These are phyloP conservation scores for Brienomyrus longianalis DNA, from an alignment of 2,113 vertebrate genomes.

Conservation along the genomic window DNA sequence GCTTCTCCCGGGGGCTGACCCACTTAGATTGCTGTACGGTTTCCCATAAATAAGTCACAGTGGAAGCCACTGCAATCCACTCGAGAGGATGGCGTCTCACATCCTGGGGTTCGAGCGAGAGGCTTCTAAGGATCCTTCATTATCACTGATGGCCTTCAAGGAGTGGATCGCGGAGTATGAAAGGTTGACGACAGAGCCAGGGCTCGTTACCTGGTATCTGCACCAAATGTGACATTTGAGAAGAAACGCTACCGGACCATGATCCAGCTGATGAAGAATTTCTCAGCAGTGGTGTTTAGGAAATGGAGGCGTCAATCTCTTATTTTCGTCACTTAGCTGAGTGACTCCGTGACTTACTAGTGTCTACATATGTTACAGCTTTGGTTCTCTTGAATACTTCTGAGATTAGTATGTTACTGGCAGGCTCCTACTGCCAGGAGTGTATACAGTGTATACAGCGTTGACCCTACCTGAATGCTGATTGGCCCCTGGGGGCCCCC, in stretches of 20 bases:
- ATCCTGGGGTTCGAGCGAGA: not conserved
- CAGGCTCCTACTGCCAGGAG: not conserved
- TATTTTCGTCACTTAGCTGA: not conserved
- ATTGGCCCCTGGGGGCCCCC: not conserved
- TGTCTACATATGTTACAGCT: not conserved
- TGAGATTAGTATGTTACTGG: not conserved
- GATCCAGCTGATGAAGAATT: not conserved
- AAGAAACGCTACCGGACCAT: not conserved
- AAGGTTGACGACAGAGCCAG: not conserved
- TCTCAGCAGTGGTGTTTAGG: not conserved
- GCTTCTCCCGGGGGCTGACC: not conserved
- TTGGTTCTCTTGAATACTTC: not conserved
- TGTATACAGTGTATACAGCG: not conserved
- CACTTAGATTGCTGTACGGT: not conserved
- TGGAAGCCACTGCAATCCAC: not conserved
- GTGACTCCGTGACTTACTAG: not conserved
- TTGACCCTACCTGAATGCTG: not conserved
- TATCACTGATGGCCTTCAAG: not conserved
- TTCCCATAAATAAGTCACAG: conserved; percentile 9
- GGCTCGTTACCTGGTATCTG: not conserved
- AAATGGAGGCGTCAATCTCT: not conserved
- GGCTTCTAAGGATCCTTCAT: conserved; percentile 2
- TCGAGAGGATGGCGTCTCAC: not conserved
- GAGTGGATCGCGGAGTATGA: not conserved
- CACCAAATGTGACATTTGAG: not conserved